These are phyloP conservation scores for Picathartes gymnocephalus DNA, from an alignment of 2,113 vertebrate species.

Conservation along the genomic window DNA sequence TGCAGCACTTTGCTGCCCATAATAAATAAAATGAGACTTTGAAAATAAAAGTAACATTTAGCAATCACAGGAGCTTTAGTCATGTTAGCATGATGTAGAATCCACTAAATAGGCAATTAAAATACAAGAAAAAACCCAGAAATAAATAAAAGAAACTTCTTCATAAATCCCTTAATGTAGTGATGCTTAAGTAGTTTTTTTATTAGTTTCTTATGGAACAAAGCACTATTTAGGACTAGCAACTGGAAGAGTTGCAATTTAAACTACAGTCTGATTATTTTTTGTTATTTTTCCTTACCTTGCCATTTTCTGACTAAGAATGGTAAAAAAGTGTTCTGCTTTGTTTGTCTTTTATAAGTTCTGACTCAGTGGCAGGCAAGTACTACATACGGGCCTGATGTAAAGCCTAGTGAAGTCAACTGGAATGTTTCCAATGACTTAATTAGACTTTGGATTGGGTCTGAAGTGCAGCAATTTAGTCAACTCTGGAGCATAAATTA, in stretches of 20 bases:
- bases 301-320: not conserved
- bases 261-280: not conserved
- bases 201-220: not conserved
- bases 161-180: not conserved
- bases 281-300: not conserved
- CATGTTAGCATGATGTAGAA: not conserved
- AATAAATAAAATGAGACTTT: not conserved
- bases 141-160: not conserved
- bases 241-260: not conserved
- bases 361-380: constrained; percentile 32
- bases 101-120: not conserved
- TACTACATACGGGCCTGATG: constrained; percentile 36
- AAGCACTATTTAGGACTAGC: not conserved
- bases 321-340: not conserved
- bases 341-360: constrained; percentile 9
- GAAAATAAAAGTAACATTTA: not conserved
- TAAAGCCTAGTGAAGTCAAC: constrained; percentile 50
- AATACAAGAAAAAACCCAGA: not conserved
- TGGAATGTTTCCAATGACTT: constrained; percentile 58
- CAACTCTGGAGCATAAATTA: constrained; percentile 51
- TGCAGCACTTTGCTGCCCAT: not conserved
- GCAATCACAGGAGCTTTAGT: not conserved
- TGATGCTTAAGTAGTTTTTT: not conserved
- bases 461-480: constrained; percentile 58
- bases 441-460: constrained; percentile 34